Evolutionary conservation across 2,888 invertebrate species (phyloP).

Genomic region (Pristionchus exspectatus): DNA sequence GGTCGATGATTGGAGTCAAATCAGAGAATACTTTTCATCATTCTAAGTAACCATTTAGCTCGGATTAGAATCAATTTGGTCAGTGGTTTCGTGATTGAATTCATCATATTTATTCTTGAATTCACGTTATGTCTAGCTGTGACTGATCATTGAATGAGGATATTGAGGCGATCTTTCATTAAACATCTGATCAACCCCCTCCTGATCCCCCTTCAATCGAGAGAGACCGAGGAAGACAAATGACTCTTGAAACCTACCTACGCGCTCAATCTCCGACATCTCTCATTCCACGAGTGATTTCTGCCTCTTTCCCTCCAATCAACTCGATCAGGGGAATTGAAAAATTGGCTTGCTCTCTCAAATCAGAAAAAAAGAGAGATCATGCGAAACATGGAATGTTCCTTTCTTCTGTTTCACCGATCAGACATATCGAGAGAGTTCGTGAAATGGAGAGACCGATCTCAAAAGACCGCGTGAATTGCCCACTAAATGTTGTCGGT

Average conservation of each 20-base stretch:
- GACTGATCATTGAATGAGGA: not conserved
- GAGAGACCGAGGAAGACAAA: not conserved
- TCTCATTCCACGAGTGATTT: conserved; percentile 4
- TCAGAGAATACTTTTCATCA: too few species aligned
- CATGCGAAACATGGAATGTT: not conserved
- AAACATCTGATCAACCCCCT: not conserved
- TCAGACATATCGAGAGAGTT: not conserved
- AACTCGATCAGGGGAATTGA: not conserved
- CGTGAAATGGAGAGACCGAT: not conserved
- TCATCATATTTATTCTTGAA: too few species aligned
- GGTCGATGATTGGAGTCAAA: not conserved
- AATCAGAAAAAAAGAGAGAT: too few species aligned
- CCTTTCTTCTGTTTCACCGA: not conserved
- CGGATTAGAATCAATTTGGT: not conserved
- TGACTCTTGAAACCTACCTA: conserved; percentile 12
- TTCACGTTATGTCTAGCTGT: not conserved
- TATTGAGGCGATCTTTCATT: not conserved
- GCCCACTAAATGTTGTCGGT: not conserved
- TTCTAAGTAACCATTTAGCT: not conserved
- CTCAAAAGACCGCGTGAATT: not conserved
- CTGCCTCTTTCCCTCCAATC: not conserved
- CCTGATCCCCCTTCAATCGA: not conserved
- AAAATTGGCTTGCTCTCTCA: not conserved
- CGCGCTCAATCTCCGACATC: not conserved
- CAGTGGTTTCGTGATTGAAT: too few species aligned